Evolutionary conservation across 2,888 invertebrate genomes (phyloP), one percentile per base, ranked within the genome.

Genomic region (Meloe dianella): DNA sequence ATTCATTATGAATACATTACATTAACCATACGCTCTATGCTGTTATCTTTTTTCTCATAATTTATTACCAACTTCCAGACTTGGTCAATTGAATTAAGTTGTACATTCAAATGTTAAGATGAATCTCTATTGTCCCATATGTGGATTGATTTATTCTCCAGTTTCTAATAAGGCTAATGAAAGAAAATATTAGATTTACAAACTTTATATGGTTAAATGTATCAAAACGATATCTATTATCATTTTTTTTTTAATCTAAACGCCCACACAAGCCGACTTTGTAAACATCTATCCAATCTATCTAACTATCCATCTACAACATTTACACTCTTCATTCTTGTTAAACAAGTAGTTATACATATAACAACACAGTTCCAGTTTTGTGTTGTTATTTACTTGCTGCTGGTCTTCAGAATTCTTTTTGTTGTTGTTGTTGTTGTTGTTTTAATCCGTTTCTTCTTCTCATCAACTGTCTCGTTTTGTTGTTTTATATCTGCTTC

Each of bases 381-480:
- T 29, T 58, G 30, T 29, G 64, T 64, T 47, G 67, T 67, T 67
- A 67, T 65, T 68, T 65, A 68, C 68, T 68, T 66, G 68, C 68
- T 68, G 65, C 68, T 63, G 65, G 68, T 68, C 66, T 68, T 67
- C 64, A 62, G 62, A 64, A 60, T 38, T 47, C 8, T 20, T 47
- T 5, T 17, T 47, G 8, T 47, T 47, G 47, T 47, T 47, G 7
- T 17, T 47, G n/a, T n/a, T n/a, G n/a, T n/a, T n/a, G n/a, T n/a
- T n/a, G n/a, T 17, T 47, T 47, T 47, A 6, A n/a, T 47, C n/a
- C n/a, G n/a, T 10, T 51, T 51, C 20, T 51, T 47, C 4, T 17
- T 41, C 51, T 51, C 51, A 51, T 51, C 51, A 51, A 51, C 20
- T 51, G 51, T 22, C 20, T 10, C 7, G 17, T 47, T 64, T 68